These are phyloP conservation scores for Synergus japonicus DNA, from an alignment of 2,888 invertebrate species.

Conservation along the genomic window DNA sequence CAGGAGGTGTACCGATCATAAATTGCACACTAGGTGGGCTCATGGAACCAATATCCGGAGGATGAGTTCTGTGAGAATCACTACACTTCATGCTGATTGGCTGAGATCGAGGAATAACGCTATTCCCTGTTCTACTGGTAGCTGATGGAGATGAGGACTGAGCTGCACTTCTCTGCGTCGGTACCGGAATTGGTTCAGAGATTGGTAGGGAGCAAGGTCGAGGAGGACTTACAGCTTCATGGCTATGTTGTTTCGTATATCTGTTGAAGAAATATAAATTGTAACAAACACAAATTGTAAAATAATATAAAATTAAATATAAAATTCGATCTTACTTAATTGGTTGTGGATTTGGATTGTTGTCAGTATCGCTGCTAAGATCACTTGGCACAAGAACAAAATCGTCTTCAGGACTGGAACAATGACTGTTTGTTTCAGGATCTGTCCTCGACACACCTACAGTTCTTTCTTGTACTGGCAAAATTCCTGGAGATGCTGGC, in stretches of 20 bases:
- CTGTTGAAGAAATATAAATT: slow-evolving; percentile 67
- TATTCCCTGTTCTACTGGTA: slow-evolving; percentile 68
- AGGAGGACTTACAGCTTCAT: slow-evolving; percentile 80
- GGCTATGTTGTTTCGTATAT: slow-evolving; percentile 78
- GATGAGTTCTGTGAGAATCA: slow-evolving; percentile 82
- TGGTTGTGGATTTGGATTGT: slow-evolving; percentile 68
- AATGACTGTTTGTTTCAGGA: slow-evolving; percentile 67
- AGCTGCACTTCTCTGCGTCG: slow-evolving; percentile 80
- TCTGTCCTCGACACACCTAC: slow-evolving; percentile 62
- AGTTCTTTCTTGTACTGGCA: slow-evolving; percentile 64
- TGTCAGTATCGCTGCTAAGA: slow-evolving; percentile 74
- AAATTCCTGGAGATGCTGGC: slow-evolving; percentile 70
- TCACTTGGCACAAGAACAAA: slow-evolving; percentile 75
- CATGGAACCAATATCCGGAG: slow-evolving; percentile 92
- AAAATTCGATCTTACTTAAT: slow-evolving; percentile 64
- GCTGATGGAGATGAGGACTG: slow-evolving; percentile 62
- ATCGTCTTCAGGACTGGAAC: slow-evolving; percentile 77
- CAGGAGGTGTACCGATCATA: slow-evolving; percentile 92
- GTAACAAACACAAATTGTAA: too few species aligned
- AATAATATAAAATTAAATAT: not conserved
- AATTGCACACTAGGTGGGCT: slow-evolving; percentile 95
- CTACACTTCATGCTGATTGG: slow-evolving; percentile 90
- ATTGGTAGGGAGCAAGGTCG: slow-evolving; percentile 85
- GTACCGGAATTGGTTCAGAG: slow-evolving; percentile 88
- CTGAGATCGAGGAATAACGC: slow-evolving; percentile 88